Evolutionary conservation across 2,888 invertebrate species (phyloP).

Genomic region (Malacosoma neustria): DNA sequence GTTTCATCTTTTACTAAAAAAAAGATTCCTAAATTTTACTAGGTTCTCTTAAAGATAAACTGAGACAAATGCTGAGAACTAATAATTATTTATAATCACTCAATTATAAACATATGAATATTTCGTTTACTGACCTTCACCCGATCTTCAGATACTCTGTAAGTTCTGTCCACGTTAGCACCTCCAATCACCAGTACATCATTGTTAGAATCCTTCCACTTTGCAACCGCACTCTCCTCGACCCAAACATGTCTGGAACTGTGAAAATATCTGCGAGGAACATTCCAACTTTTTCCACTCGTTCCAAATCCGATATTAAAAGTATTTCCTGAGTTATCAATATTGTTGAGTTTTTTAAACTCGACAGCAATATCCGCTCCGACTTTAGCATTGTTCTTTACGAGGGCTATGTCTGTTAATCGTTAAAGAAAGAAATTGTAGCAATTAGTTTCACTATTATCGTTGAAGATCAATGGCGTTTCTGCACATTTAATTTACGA

Average conservation of each 20-base stretch:
- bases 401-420: slow-evolving; percentile 86
- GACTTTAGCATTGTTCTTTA: slow-evolving; percentile 93
- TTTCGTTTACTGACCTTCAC: slow-evolving; percentile 79
- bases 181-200: slow-evolving; percentile 84
- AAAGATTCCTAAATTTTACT: too few relatives aligned
- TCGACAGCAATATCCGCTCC: slow-evolving; percentile 87
- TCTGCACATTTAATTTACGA: slow-evolving; percentile 43
- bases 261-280: slow-evolving; percentile 38
- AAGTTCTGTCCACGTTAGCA: slow-evolving; percentile 83
- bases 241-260: slow-evolving; percentile 25
- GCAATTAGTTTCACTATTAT: slow-evolving; percentile 43
- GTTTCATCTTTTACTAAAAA: too few relatives aligned
- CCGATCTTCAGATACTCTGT: slow-evolving; percentile 75
- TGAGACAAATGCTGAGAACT: too few relatives aligned
- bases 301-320: slow-evolving; percentile 35
- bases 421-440: slow-evolving; percentile 52
- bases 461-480: slow-evolving; percentile 36
- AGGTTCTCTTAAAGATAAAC: too few relatives aligned
- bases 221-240: neutral
- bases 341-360: slow-evolving; percentile 60
- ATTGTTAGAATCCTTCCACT: slow-evolving; percentile 18
- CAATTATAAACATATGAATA: too few relatives aligned
- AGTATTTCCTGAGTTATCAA: slow-evolving; percentile 28
- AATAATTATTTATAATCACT: too few relatives aligned
- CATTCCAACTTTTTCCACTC: slow-evolving; percentile 17